A percentile compares a stretch with the other conserved stretches of the same genome.
Conservation (phyloP, 2,113 vertebrate species). For the Struthidea cinerea region DNA sequence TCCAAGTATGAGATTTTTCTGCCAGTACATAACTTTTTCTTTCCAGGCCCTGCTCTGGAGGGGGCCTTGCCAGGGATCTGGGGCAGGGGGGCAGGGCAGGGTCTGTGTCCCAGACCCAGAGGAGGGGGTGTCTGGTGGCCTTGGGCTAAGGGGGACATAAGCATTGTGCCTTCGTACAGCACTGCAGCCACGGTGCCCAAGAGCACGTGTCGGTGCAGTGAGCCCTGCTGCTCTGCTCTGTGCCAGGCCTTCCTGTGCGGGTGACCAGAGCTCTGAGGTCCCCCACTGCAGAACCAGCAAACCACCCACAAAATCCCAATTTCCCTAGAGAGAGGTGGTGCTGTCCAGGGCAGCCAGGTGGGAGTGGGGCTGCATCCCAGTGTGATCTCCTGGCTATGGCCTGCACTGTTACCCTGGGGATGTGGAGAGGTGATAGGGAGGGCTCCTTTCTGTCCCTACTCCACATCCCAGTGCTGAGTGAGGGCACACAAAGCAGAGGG, state of each 20-base stretch:
- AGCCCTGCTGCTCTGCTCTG: background rate
- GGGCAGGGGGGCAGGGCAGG: background rate
- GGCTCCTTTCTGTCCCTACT: background rate
- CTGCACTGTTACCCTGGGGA: background rate
- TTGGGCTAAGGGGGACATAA: background rate
- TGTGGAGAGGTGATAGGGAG: background rate
- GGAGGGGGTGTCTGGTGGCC: too few relatives aligned
- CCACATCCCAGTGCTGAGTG: background rate
- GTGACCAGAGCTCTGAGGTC: background rate
- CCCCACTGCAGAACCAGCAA: background rate
- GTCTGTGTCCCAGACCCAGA: background rate
- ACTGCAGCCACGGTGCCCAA: fast-evolving
- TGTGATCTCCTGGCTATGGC: background rate
- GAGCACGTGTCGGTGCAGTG: fast-evolving
- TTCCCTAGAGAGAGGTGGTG: background rate
- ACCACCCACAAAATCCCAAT: background rate
- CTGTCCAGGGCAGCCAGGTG: background rate
- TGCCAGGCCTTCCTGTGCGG: background rate
- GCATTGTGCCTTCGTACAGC: background rate
- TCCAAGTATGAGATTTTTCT: background rate
- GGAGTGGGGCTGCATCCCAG: background rate
- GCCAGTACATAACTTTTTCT: background rate
- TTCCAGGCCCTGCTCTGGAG: background rate
- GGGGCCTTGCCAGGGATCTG: background rate
- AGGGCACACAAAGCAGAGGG: background rate